A percentile compares a stretch with the other conserved stretches of the same genome.
phyloP scores from a whole-genome alignment of 2,888 invertebrate species.

The Cephus rjabovi region DNA sequence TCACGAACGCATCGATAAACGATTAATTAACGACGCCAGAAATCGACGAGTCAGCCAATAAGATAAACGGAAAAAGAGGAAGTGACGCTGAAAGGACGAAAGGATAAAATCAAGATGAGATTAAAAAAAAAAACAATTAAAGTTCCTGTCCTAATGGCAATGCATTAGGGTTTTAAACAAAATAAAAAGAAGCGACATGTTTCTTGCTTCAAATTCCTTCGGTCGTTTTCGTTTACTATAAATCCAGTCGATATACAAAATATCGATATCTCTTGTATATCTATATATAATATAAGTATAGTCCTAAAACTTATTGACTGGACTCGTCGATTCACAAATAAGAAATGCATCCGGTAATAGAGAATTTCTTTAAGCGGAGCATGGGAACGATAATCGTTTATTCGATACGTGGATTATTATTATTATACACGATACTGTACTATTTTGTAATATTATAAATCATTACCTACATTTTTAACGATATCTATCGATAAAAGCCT shows the following conservation, averaged over 20 bases:
- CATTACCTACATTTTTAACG: constrained; percentile 1
- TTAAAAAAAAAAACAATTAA: neutral
- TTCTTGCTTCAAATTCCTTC: neutral
- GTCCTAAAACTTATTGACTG: neutral
- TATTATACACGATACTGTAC: constrained; percentile 10
- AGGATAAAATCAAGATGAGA: neutral
- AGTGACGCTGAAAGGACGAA: neutral
- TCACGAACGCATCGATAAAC: neutral
- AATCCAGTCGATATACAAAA: neutral
- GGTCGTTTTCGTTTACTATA: neutral
- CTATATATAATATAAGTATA: neutral
- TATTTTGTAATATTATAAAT: constrained; percentile 19
- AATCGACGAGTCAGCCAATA: neutral
- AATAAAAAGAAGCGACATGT: neutral
- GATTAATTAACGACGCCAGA: neutral
- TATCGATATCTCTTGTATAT: neutral
- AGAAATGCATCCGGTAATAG: neutral
- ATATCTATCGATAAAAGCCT: constrained; percentile 12
- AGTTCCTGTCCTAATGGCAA: neutral
- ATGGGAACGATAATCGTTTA: neutral
- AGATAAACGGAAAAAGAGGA: neutral
- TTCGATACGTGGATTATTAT: neutral
- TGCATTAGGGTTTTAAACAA: neutral
- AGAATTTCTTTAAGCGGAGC: neutral
- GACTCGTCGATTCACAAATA: neutral